phyloP scores from a whole-genome alignment of 1,140 invertebrate species.

The Archivesica marissinica region DNA sequence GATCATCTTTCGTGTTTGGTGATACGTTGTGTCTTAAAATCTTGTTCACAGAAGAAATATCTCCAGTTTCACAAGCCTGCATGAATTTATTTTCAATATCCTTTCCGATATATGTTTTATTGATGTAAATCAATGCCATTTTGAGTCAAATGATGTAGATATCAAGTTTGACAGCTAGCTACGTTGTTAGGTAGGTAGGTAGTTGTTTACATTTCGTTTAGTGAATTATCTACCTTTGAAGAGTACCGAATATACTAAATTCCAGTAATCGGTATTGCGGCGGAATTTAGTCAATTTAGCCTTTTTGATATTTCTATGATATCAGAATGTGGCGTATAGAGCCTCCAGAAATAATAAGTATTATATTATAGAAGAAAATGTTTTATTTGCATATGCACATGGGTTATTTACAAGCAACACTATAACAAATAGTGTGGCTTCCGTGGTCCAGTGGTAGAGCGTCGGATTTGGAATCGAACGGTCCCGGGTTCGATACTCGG shows the following conservation, averaged over 20 bases:
- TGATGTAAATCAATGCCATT: conserved; percentile 45
- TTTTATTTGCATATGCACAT: too few relatives aligned
- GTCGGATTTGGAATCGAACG: too few relatives aligned
- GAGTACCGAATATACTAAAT: neutral
- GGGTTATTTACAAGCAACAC: too few relatives aligned
- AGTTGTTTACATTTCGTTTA: conserved; percentile 8
- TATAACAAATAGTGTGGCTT: too few relatives aligned
- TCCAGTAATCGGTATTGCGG: too few relatives aligned
- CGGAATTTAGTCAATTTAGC: too few relatives aligned
- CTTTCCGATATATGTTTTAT: conserved; percentile 52
- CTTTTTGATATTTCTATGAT: too few relatives aligned
- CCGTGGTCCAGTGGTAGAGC: too few relatives aligned
- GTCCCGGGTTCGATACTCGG: too few relatives aligned
- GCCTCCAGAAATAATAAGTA: too few relatives aligned
- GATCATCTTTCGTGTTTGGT: conserved; percentile 47
- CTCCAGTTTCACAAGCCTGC: conserved; percentile 39
- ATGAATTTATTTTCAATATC: conserved; percentile 52
- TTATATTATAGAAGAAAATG: too few relatives aligned
- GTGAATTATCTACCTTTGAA: neutral
- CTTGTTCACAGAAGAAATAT: conserved; percentile 53
- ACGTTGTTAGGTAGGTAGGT: conserved; percentile 40
- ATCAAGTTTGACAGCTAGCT: neutral
- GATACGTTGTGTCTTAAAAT: conserved; percentile 32
- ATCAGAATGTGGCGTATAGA: too few relatives aligned
- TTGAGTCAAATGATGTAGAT: neutral